Base-by-base conservation (phyloP, 2,113 vertebrate species). In the Indicator maculatus region DNA sequence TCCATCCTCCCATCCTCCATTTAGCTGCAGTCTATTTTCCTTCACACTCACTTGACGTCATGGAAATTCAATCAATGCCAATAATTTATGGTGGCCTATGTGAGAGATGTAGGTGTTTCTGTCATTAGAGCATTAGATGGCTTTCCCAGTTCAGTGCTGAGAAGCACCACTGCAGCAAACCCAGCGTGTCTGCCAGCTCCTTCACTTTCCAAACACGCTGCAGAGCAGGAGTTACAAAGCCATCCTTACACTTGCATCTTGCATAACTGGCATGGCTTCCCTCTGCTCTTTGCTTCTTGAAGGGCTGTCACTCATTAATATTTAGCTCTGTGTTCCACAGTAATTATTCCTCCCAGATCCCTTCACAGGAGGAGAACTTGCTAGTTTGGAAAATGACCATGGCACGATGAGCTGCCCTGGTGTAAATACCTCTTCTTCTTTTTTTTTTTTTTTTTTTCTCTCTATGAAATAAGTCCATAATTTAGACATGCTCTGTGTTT, bases 401-500 rank as follows among this genome's bases (percentile, higher is more conserved):
- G 69, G 63, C 33, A 8, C 36, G 82, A 94, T 72, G 92, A 88
- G 65, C 87, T 41, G 36, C 90, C 86, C 91, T 81, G 63, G 86
- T 90, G 84, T 95, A 95, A 97, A 96, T 79, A 76, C 31, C 59
- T 65, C 30, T 82, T 23, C 24, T 12, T 52, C 19, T 47, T 19
- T 50, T 10, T 5, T 12, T 44, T 53, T 84, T 64, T 21, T 28
- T 31, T 7, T 76, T 80, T 70, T 47, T 33, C 63, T 73, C 74
- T 30, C 24, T 63, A 11, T 55, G 90, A 89, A 95, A 91, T 84
- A 96, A 93, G 77, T 77, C 82, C 74, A 45, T 66, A 67, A 90
- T 92, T 93, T 89, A 96, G 88, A 87, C 85, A 81, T 77, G 50
- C 2, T 38, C 79, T 78, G 63, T 89, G 78, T 97, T 98, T 96